Base-by-base conservation (phyloP, 2,888 invertebrate genomes). In the Molorchus minor region DNA sequence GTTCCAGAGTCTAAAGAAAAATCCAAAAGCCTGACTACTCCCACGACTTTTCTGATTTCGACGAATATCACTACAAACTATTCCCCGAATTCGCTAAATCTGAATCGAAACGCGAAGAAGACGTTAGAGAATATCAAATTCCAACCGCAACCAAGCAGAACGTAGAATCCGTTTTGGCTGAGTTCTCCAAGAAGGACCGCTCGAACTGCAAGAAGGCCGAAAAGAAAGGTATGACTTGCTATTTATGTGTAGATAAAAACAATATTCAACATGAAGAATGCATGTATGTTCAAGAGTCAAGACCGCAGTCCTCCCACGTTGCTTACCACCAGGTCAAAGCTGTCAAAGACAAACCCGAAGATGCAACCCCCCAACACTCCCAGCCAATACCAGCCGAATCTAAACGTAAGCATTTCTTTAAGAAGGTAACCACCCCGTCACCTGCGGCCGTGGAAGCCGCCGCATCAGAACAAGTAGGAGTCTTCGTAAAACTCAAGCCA, bases 251-350 rank as follows among this genome's bases (percentile, higher is more conserved):
- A 2, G 89, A 90, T 71, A 84, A 87, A 66, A 84, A 85, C 46
- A 90, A 90, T 0, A 82, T 87, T 46, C 87, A 88, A 76, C 87
- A 91, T 71, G 91, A 92, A 78, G 91, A 92, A 77, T 92, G 92
- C 74, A 90, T 91, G 87, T 91, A 86, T 78, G 85, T 90, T 5
- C 88, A 88, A 0, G 88, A 88, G 69, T 87, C 87, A 0, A 86
- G 87, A 36, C 88, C 89, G 0, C 84, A 85, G 73, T 83, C 84
- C 45, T 86, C 86, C 53, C 87, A 87, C 74, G 79, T 88, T 65
- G 87, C 88, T 12, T 89, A 89, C 72, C 87, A 87, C 73, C 87
- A 88, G 79, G 80, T 85, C 1, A 87, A 88, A 71, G 85, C 65
- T 13, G 61, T 61, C n/a, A 65, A 65, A 36, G 61, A 64, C 5